phyloP scores from a whole-genome alignment of 2,113 vertebrate genomes.

The Dunckerocampus dactyliophorus region DNA sequence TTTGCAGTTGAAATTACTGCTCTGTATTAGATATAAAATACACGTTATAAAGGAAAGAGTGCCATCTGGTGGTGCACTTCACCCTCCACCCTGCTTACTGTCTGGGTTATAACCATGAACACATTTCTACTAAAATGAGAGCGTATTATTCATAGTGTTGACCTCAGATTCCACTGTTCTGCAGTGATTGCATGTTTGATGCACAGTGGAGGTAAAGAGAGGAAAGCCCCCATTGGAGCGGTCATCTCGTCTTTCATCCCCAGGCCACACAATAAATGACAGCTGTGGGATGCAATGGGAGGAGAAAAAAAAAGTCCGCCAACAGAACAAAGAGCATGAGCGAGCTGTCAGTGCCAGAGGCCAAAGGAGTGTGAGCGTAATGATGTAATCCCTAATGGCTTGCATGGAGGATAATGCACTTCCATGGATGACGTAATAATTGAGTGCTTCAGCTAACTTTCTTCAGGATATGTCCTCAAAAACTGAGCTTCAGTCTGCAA shows the following conservation, averaged over 20 bases:
- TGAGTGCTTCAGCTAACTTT: slow-evolving; percentile 28
- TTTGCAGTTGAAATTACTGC: too few species aligned
- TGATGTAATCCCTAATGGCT: slow-evolving; percentile 27
- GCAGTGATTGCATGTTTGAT: slow-evolving; percentile 17
- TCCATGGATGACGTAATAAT: slow-evolving; percentile 27
- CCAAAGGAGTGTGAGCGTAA: slow-evolving; percentile 15
- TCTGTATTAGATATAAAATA: not conserved
- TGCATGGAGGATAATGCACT: slow-evolving; percentile 32
- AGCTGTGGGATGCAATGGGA: not conserved
- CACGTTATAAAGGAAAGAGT: not conserved
- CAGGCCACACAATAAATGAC: slow-evolving; percentile 24
- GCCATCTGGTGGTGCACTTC: not conserved
- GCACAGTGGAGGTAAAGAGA: not conserved
- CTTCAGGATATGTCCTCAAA: slow-evolving; percentile 1
- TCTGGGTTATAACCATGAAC: not conserved
- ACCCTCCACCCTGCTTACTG: too few species aligned
- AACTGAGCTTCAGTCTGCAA: too few species aligned
- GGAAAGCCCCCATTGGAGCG: slow-evolving; percentile 6
- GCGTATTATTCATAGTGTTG: not conserved
- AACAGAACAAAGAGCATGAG: slow-evolving; percentile 27
- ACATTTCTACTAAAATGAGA: not conserved
- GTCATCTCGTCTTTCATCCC: slow-evolving; percentile 13
- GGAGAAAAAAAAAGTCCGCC: slow-evolving; percentile 22
- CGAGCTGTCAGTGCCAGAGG: slow-evolving; percentile 15
- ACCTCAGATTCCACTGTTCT: slow-evolving; percentile 5